A percentile compares a stretch with the other conserved stretches of the same genome.
These are phyloP conservation scores for Drepana arcuata DNA, from an alignment of 1,140 invertebrate species.

Conservation along the genomic window DNA sequence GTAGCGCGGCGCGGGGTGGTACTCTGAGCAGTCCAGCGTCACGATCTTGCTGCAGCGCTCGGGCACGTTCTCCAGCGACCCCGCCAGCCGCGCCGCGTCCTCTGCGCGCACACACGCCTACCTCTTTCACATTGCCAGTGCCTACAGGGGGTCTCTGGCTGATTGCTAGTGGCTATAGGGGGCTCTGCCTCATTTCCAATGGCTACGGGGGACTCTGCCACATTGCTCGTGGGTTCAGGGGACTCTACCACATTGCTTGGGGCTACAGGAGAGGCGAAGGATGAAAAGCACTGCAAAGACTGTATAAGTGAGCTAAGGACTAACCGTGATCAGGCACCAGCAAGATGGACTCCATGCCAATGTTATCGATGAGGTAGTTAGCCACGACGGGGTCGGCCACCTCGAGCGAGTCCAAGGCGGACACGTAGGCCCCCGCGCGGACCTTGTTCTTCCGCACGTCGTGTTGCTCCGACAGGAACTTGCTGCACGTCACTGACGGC, in stretches of 20 bases:
- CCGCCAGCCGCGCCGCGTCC: conserved; percentile 77
- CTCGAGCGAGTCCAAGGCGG: conserved; percentile 77
- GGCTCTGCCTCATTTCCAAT: too few species aligned
- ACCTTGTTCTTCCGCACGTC: conserved; percentile 75
- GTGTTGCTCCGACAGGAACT: conserved; percentile 77
- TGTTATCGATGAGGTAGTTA: conserved; percentile 89
- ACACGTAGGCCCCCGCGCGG: conserved; percentile 58
- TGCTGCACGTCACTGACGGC: conserved; percentile 79
- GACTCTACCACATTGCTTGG: too few species aligned
- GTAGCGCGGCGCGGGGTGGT: conserved; percentile 76
- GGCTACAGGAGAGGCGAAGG: too few species aligned
- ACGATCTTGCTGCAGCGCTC: conserved; percentile 76
- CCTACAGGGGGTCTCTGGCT: too few species aligned
- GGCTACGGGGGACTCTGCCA: too few species aligned
- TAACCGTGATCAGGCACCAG: conserved; percentile 76
- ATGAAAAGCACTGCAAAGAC: background rate
- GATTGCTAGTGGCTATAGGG: too few species aligned
- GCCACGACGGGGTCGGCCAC: conserved; percentile 83
- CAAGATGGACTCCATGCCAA: conserved; percentile 78
- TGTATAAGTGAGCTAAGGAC: conserved; percentile 1
- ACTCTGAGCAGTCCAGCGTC: conserved; percentile 75
- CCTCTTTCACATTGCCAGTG: too few species aligned
- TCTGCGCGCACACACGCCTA: conserved; percentile 31
- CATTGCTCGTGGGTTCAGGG: too few species aligned
- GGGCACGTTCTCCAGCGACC: conserved; percentile 75